Conservation (phyloP, 2,888 invertebrate species). For the Fragum whitleyi region DNA sequence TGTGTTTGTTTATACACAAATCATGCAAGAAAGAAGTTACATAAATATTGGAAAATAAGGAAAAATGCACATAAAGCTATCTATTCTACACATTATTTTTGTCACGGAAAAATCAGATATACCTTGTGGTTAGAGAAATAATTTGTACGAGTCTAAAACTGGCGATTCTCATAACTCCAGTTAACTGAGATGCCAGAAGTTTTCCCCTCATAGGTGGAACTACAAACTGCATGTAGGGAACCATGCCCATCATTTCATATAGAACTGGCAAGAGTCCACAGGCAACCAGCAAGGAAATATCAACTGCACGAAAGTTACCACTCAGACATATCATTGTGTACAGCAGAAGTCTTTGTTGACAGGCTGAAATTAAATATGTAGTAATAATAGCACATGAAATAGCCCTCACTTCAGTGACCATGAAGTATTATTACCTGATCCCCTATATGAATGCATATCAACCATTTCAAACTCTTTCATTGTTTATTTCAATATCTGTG, state of each 20-base stretch:
- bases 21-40: too few relatives aligned
- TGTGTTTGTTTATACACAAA: too few relatives aligned
- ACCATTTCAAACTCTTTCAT: too few relatives aligned
- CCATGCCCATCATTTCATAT: conserved; percentile 85
- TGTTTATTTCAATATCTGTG: too few relatives aligned
- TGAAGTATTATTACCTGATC: too few relatives aligned
- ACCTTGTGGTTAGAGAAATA: conserved; percentile 87
- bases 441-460: too few relatives aligned
- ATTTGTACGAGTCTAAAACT: conserved; percentile 87
- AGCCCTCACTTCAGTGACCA: too few relatives aligned
- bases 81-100: too few relatives aligned
- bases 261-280: conserved; percentile 87
- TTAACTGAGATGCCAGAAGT: conserved; percentile 75
- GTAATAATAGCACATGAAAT: too few relatives aligned
- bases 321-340: conserved; percentile 87
- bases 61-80: too few relatives aligned
- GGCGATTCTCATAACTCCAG: conserved; percentile 84
- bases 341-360: conserved; percentile 85
- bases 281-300: conserved; percentile 87
- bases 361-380: conserved; percentile 42
- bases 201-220: conserved; percentile 71
- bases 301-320: conserved; percentile 87
- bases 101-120: too few relatives aligned
- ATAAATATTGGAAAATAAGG: too few relatives aligned
- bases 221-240: conserved; percentile 68